Conservation (phyloP, 2,888 invertebrate species). For the Xestia c-nigrum region DNA sequence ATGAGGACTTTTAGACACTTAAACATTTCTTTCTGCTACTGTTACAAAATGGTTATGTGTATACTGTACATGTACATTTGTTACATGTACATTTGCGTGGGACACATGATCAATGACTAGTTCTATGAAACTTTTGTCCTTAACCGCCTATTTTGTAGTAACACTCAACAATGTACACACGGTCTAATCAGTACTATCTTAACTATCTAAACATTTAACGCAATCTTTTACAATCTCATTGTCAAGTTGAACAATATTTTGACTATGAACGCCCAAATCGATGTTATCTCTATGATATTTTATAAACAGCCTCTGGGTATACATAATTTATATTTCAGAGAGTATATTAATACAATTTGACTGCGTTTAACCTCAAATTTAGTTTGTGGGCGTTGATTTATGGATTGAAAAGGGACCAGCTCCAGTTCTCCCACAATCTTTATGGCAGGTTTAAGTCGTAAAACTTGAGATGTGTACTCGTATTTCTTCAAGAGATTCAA, state of each 20-base stretch:
- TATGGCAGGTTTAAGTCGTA: constrained; percentile 14
- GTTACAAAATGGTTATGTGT: not conserved
- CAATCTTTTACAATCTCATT: constrained; percentile 71
- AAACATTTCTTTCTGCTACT: not conserved
- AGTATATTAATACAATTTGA: constrained; percentile 60
- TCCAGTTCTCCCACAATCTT: constrained; percentile 48
- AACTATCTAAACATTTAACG: constrained; percentile 67
- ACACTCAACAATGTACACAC: constrained; percentile 37
- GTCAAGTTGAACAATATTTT: constrained; percentile 71
- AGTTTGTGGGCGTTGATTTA: constrained; percentile 65
- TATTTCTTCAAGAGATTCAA: not conserved
- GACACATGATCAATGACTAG: not conserved
- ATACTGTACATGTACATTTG: not conserved
- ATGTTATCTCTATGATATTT: constrained; percentile 64
- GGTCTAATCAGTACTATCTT: constrained; percentile 67
- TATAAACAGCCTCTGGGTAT: constrained; percentile 50
- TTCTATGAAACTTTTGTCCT: constrained; percentile 7
- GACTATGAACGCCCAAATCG: constrained; percentile 52
- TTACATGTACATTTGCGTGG: not conserved
- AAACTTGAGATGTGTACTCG: constrained; percentile 28
- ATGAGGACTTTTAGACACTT: not conserved
- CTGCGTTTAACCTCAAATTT: constrained; percentile 63
- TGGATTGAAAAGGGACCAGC: constrained; percentile 56
- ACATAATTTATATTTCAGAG: constrained; percentile 49
- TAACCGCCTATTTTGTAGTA: constrained; percentile 13